Percentiles rank a stretch among this genome's conserved stretches.
Conservation (phyloP, 2,113 vertebrate species). For the Actenoides lindsayi region DNA sequence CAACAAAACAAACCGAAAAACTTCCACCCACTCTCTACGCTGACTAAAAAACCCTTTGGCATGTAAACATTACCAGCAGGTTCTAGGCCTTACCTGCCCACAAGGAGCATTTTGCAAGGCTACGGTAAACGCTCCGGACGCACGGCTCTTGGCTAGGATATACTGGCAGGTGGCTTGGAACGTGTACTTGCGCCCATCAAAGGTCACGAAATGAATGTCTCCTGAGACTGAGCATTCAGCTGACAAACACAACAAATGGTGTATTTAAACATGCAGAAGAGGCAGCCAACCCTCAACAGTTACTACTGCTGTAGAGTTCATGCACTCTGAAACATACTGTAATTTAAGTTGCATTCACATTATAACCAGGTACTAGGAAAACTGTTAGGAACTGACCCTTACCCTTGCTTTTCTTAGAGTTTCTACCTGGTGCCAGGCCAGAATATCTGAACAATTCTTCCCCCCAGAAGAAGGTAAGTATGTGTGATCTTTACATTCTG, state of each 20-base stretch:
- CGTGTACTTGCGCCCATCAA: slow-evolving; percentile 89
- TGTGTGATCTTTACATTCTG: not conserved
- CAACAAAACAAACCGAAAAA: too few species aligned
- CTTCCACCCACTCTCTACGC: too few species aligned
- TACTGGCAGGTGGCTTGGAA: slow-evolving; percentile 93
- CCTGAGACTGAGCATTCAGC: slow-evolving; percentile 95
- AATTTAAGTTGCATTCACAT: not conserved
- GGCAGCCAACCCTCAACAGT: not conserved
- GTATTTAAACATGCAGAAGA: not conserved
- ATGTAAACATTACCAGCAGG: not conserved
- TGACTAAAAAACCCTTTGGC: not conserved
- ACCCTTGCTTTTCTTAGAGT: not conserved
- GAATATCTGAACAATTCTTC: not conserved
- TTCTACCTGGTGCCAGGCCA: not conserved
- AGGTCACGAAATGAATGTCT: slow-evolving; percentile 91
- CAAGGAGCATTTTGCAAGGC: slow-evolving; percentile 90
- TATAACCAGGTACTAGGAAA: not conserved
- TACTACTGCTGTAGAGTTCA: not conserved
- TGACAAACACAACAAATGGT: slow-evolving; percentile 37
- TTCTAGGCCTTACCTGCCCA: slow-evolving; percentile 81
- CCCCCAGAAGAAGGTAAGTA: not conserved
- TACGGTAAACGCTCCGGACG: slow-evolving; percentile 85
- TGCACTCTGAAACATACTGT: not conserved
- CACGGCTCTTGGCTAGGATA: slow-evolving; percentile 89
- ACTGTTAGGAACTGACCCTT: fast-evolving